Evolutionary conservation across 2,888 invertebrate species (phyloP).

Genomic region (Melinopterus prodromus): DNA sequence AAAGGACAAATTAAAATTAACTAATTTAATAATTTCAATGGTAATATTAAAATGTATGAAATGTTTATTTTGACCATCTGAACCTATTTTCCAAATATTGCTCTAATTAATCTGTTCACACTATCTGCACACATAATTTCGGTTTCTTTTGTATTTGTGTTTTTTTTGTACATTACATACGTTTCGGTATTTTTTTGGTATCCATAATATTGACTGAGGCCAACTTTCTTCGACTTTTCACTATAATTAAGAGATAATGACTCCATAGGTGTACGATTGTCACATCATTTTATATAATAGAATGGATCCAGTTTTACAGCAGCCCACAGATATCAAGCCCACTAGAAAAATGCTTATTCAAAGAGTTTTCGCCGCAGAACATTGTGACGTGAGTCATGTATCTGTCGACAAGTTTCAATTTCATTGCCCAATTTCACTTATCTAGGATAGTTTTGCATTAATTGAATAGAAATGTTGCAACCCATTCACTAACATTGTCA

Average conservation of each 20-base stretch:
- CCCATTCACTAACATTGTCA: neutral
- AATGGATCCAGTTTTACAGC: neutral
- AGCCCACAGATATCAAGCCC: neutral
- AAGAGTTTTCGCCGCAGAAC: neutral
- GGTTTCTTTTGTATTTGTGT: no score
- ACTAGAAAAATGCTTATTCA: neutral
- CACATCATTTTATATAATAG: neutral
- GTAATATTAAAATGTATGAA: no score
- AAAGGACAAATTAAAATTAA: no score
- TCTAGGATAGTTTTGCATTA: constrained; percentile 4
- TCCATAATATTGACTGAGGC: no score
- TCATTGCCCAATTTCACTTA: neutral
- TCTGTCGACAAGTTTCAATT: neutral
- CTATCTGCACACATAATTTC: no score
- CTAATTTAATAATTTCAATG: no score
- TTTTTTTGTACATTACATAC: no score
- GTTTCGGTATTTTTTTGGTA: no score
- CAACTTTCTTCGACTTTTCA: neutral
- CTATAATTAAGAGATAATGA: neutral
- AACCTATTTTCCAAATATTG: no score
- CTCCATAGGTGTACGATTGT: neutral
- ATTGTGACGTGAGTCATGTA: constrained; percentile 4
- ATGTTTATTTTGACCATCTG: no score
- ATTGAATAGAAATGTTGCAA: neutral
- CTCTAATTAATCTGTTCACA: no score